These are phyloP conservation scores for Rhamphomyia laevipes DNA, from an alignment of 2,888 invertebrate genomes.

Conservation along the genomic window DNA sequence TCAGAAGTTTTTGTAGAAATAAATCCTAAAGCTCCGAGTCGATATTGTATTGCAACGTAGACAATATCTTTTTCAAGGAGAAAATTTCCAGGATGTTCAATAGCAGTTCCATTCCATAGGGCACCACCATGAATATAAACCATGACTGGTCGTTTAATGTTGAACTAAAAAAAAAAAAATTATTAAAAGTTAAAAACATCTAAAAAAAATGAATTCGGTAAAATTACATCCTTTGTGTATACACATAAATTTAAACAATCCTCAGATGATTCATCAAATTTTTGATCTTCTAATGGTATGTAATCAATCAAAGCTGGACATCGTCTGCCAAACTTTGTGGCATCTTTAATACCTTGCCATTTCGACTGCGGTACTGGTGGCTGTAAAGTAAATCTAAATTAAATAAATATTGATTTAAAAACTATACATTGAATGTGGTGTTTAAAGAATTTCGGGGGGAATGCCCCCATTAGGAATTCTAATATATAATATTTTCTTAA, in stretches of 20 bases:
- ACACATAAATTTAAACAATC: conserved; percentile 34
- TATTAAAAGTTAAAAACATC: not conserved
- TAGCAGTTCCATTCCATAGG: conserved; percentile 32
- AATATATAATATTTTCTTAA: too few relatives aligned
- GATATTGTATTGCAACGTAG: conserved; percentile 40
- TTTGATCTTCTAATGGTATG: conserved; percentile 15
- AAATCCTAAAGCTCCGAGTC: conserved; percentile 42
- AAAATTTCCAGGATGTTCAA: conserved; percentile 32
- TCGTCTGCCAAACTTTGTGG: conserved; percentile 25
- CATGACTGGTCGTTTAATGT: conserved; percentile 33
- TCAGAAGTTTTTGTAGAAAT: conserved; percentile 38
- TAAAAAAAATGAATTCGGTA: not conserved
- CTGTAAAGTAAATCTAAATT: conserved; percentile 14
- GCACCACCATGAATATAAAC: conserved; percentile 39
- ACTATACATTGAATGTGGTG: too few relatives aligned
- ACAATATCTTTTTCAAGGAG: conserved; percentile 40
- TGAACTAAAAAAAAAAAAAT: conserved; percentile 17
- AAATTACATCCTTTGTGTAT: conserved; percentile 32
- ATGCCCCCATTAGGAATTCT: too few relatives aligned
- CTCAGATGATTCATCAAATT: conserved; percentile 24
- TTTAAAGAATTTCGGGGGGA: too few relatives aligned
- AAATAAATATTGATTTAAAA: too few relatives aligned
- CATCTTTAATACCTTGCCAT: conserved; percentile 26
- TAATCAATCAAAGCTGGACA: conserved; percentile 29
- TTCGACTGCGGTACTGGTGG: conserved; percentile 25